Evolutionary conservation across 2,113 vertebrate species (phyloP).

Genomic region (Ploceus nigricollis): DNA sequence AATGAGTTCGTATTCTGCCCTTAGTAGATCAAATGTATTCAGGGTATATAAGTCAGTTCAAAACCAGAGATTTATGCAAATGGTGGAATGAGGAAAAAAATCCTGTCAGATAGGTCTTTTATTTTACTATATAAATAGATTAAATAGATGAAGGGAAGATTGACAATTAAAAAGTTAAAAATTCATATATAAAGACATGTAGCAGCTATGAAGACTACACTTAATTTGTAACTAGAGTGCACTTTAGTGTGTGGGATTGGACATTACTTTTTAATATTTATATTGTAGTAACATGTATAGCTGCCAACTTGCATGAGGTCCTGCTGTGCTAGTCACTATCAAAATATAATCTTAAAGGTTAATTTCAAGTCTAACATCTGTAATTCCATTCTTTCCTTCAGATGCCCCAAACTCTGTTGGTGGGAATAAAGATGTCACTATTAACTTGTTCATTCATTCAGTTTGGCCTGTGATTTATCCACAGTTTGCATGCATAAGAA

Average conservation of each 20-base stretch:
- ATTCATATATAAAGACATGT: not conserved
- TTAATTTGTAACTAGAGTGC: not conserved
- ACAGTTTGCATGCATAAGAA: not conserved
- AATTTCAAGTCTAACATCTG: not conserved
- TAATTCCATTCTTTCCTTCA: not conserved
- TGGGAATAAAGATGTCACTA: not conserved
- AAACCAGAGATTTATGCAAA: not conserved
- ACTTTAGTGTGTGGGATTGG: not conserved
- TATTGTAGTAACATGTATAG: not conserved
- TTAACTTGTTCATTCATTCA: not conserved
- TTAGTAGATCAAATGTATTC: not conserved
- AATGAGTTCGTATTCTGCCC: not conserved
- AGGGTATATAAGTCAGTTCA: not conserved
- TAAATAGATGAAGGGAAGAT: not conserved
- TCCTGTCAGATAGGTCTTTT: not conserved
- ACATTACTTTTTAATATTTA: not conserved
- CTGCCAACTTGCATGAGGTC: not conserved
- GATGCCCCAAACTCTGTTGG: not conserved
- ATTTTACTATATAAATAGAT: not conserved
- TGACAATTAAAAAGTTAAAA: not conserved
- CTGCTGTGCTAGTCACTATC: not conserved
- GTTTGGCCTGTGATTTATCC: not conserved
- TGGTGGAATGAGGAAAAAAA: not conserved
- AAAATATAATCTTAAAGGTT: constrained; percentile 12
- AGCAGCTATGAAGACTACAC: not conserved